Evolutionary conservation across 1,140 invertebrate species (phyloP), one percentile per base, ranked within the genome.

Genomic region (Sesamia nonagrioides): DNA sequence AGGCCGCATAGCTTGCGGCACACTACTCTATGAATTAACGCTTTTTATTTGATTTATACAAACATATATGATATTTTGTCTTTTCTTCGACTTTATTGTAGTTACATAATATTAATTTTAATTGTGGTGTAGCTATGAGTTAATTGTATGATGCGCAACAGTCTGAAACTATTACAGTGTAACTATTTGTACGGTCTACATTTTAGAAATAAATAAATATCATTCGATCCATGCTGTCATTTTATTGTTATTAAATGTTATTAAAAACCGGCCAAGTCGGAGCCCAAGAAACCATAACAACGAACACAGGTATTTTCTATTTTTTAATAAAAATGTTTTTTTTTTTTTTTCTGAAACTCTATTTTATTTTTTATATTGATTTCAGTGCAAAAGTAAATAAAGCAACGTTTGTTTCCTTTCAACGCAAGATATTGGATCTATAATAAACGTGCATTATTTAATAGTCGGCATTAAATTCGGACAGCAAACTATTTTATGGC

Each of bases 401-500:
- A 50, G n/a, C 2, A 50, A 50, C 11, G 2, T 11, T 45, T 3
- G 3, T 27, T 27, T 27, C 1, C 27, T 27, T 13, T 11, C 1
- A 6, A 2, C 18, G 6, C 8, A 54, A 54, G 8, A 54, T 9
- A 54, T 18, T 54, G 17, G 17, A 1, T 45, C 11, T 45, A 18
- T 17, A 54, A 18, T 21, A 54, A 18, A 54, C 18, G 0, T 18
- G 18, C 18, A 21, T 21, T 2, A 21, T n/a, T n/a, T n/a, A 27
- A 56, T 33, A 56, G 50, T 54, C 50, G 18, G 17, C 21, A 42
- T 63, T 42, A n/a, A 37, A 42, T 63, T 63, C 9, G 18, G 37
- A 40, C 17, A 42, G 60, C 37, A 18, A 63, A 63, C 60, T 42
- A 63, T 63, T 63, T 63, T 42, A 63, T 17, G 60, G 35, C 42